Evolutionary conservation across 1,140 invertebrate species (phyloP).

Genomic region (Pseudomyrmex gracilis): DNA sequence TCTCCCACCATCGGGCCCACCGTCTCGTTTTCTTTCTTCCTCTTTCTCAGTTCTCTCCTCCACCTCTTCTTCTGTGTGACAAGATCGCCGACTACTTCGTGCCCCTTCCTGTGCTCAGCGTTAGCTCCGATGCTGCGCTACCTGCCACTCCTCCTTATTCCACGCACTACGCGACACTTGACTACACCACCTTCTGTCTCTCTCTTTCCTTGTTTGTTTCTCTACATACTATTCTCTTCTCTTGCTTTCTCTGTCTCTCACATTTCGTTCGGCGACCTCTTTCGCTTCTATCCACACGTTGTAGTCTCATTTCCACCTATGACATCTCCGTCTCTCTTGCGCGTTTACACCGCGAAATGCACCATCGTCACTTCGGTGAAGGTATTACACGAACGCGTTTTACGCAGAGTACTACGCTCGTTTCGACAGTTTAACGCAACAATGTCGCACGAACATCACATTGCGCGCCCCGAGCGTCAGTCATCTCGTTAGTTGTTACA

Average conservation of each 20-base stretch:
- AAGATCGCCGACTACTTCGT: slow-evolving; percentile 69
- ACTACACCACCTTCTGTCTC: slow-evolving; percentile 66
- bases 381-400: slow-evolving; percentile 67
- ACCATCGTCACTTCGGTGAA: slow-evolving; percentile 54
- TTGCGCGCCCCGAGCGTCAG: slow-evolving; percentile 24
- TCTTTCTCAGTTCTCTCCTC: slow-evolving; percentile 38
- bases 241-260: slow-evolving; percentile 28
- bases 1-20: slow-evolving; percentile 54
- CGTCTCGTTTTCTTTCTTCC: slow-evolving; percentile 64
- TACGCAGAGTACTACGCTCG: slow-evolving; percentile 63
- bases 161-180: slow-evolving; percentile 76
- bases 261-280: background rate
- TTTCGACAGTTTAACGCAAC: slow-evolving; percentile 60
- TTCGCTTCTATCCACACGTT: background rate
- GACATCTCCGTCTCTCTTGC: slow-evolving; percentile 18
- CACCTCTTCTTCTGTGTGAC: slow-evolving; percentile 20
- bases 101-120: slow-evolving; percentile 63
- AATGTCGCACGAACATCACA: slow-evolving; percentile 51
- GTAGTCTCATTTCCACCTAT: slow-evolving; percentile 19
- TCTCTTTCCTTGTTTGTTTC: slow-evolving; percentile 27
- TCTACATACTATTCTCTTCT: slow-evolving; percentile 23
- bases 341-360: slow-evolving; percentile 57
- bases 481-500: slow-evolving; percentile 35
- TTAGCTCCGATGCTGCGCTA: slow-evolving; percentile 72
- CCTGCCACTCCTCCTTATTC: slow-evolving; percentile 72